Base-by-base conservation (phyloP, 2,797 vertebrate species). In the Anguilla obscura region DNA sequence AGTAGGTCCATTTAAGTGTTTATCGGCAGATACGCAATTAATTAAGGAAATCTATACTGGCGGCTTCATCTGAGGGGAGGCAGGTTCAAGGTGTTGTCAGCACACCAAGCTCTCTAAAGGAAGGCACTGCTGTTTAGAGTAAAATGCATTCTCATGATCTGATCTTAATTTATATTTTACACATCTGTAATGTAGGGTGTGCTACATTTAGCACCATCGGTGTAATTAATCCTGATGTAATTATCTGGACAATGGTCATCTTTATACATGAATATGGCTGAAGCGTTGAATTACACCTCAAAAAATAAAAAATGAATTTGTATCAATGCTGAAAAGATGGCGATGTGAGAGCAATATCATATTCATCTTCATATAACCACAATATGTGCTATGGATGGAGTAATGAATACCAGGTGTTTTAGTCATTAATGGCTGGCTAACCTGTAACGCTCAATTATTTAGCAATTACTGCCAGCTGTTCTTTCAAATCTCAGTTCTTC, bases 1-100 rank as follows among this genome's bases (percentile, higher is more conserved):
- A 94, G 92, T n/a, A 90, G 91, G 91, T 93, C 93, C 91, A 90
- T 92, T 88, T 88, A 93, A 94, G 89, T 91, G 91, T 89, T 91
- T 93, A 91, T 88, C 92, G 21, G 87, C 86, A 93, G 93, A 88
- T 85, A 89, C 0, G 79, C 90, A 90, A 92, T 93, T 85, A 90
- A 92, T 0, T 91, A 93, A 92, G 94, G 48, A 95, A 95, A 93
- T 91, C 91, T 87, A 91, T 45, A 92, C 89, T 92, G 87, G 89
- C 88, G 91, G 93, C 92, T 91, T 93, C 82, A 89, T 90, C 88
- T 88, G 89, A 85, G 60, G 88, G 89, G 90, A 93, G 76, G 91
- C 91, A 91, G 93, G 90, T 93, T 86, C 85, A 84, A 90, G 74
- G 89, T 90, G 87, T 86, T 80, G 58, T 71, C 84, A 85, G 71